phyloP scores from a whole-genome alignment of 2,888 invertebrate genomes.

The Boloria selene region DNA sequence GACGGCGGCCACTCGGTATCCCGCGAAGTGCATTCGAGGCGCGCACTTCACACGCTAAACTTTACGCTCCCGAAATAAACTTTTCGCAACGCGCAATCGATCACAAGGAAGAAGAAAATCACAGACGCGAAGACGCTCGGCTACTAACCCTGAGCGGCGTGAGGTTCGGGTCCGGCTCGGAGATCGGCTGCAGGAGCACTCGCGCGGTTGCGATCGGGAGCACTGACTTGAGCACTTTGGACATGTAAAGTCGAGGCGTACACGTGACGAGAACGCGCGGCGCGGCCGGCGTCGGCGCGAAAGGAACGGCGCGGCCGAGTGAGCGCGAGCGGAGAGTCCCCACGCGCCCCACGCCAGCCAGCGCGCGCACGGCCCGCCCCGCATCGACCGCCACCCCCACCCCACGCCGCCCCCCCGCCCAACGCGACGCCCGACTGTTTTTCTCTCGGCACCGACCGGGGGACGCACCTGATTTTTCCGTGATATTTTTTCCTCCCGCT shows the following conservation, averaged over 20 bases:
- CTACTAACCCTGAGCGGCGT: slow-evolving; percentile 78
- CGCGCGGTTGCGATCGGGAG: slow-evolving; percentile 76
- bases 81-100: slow-evolving; percentile 64
- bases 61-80: slow-evolving; percentile 74
- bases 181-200: slow-evolving; percentile 76
- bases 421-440: slow-evolving; percentile 72
- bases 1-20: slow-evolving; percentile 72
- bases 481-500: slow-evolving; percentile 82
- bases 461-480: slow-evolving; percentile 83
- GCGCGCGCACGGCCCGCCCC: slow-evolving; percentile 65
- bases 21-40: slow-evolving; percentile 73
- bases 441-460: slow-evolving; percentile 78
- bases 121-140: slow-evolving; percentile 50
- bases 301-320: slow-evolving; percentile 73
- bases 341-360: slow-evolving; percentile 67
- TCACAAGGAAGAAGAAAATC: slow-evolving; percentile 55
- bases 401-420: slow-evolving; percentile 59
- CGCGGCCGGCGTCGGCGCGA: slow-evolving; percentile 75
- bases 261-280: slow-evolving; percentile 69
- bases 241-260: slow-evolving; percentile 72
- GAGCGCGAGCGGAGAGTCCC: slow-evolving; percentile 59
- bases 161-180: slow-evolving; percentile 75
- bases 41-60: slow-evolving; percentile 76
- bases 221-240: slow-evolving; percentile 80
- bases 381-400: slow-evolving; percentile 72